phyloP scores from a whole-genome alignment of 2,113 vertebrate species.

The Trogon melanurus region DNA sequence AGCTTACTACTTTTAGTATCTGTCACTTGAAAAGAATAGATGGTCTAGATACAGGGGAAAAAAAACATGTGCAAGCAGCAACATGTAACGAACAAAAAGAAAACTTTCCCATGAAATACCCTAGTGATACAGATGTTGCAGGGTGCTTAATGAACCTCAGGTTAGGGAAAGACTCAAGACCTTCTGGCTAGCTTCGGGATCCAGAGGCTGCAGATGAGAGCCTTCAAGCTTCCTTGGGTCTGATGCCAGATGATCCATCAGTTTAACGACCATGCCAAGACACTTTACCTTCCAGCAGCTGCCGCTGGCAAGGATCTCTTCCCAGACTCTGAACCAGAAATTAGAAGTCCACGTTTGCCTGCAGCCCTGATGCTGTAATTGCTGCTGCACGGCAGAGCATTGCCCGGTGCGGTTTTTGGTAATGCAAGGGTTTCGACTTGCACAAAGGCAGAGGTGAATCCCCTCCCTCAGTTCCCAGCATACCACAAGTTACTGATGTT shows the following conservation, averaged over 20 bases:
- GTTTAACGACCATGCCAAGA: background rate
- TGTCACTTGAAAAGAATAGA: constrained; percentile 70
- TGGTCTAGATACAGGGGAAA: constrained; percentile 48
- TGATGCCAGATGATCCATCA: background rate
- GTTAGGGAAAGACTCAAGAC: background rate
- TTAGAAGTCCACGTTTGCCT: background rate
- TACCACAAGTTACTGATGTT: background rate
- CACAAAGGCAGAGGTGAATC: background rate
- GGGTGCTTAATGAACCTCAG: background rate
- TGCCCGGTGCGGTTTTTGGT: fast-evolving
- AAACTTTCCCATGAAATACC: constrained; percentile 68
- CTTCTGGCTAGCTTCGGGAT: background rate
- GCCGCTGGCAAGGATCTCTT: background rate
- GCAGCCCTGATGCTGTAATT: background rate
- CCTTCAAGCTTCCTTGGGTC: background rate
- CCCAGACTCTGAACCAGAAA: background rate
- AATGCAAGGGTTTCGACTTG: background rate
- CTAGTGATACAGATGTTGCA: constrained; percentile 14
- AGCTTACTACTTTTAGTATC: constrained; percentile 65
- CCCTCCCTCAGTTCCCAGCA: background rate
- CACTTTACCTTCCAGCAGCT: background rate
- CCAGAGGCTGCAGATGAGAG: background rate
- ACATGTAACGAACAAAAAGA: constrained; percentile 47
- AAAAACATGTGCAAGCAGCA: constrained; percentile 42
- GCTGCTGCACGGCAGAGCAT: background rate